Evolutionary conservation across 2,888 invertebrate species (phyloP).

Genomic region (Lasioglossum vierecki): DNA sequence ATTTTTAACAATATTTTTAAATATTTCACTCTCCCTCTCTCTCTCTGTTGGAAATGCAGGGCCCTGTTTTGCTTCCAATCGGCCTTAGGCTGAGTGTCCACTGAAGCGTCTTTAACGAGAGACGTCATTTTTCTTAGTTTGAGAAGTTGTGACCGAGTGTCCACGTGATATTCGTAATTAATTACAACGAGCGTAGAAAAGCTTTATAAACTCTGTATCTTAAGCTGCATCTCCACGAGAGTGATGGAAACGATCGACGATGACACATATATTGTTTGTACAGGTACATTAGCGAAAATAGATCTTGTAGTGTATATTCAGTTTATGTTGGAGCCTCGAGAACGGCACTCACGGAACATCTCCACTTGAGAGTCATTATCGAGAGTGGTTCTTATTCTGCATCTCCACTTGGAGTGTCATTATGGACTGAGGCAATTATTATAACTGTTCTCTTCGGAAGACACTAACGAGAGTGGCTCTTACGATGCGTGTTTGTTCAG

Average conservation of each 20-base stretch:
- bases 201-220: not conserved
- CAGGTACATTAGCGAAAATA: not conserved
- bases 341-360: not conserved
- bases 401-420: not conserved
- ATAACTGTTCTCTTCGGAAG: not conserved
- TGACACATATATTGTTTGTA: not conserved
- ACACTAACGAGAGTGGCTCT: not conserved
- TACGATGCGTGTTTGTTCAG: not conserved
- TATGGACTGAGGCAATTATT: not conserved
- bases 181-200: not conserved
- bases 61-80: not conserved
- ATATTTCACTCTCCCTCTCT: too few species aligned
- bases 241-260: not conserved
- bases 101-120: not conserved
- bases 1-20: too few species aligned
- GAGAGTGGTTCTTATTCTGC: not conserved
- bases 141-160: not conserved
- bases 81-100: not conserved
- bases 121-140: not conserved
- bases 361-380: constrained; percentile 4
- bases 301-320: not conserved
- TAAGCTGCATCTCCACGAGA: not conserved
- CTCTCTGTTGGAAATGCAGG: not conserved
- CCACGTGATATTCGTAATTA: not conserved
- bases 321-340: not conserved